Evolutionary conservation across 2,113 vertebrate genomes (phyloP), one percentile per base, ranked within the genome.

Genomic region (Protomyctophum bolini): DNA sequence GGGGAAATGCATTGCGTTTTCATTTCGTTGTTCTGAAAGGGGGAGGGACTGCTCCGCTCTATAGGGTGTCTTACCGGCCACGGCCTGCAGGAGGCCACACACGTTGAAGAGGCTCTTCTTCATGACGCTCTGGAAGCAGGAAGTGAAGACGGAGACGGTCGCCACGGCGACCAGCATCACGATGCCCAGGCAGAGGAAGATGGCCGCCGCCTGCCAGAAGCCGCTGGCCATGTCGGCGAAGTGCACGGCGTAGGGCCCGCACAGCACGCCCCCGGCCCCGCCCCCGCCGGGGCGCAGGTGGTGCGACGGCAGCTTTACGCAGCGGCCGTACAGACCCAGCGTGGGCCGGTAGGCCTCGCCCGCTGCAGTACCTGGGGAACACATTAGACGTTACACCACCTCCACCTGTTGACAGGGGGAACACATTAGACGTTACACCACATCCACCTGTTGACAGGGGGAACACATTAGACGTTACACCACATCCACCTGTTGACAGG

Each of bases 101-200:
- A 99, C 96, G 67, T 99, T 99, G 93, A 99, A 99, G 90, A 99
- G 98, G 89, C 98, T 99, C 84, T 99, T 99, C 94, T 97, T 98
- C 96, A 98, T 95, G 84, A 99, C 94, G 83, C 98, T 98, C 77
- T 99, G 97, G 89, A 98, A 95, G 63, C 98, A 99, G 95, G 98
- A 96, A 75, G 96, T 98, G 86, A 99, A 98, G 80, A 99, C 94
- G 0, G 98, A 97, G 73, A 98, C 94, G 72, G 99, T 93, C 0
- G 97, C 97, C 89, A 98, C 95, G 0, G 91, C 90, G n/a, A 95
- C 97, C 70, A 99, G 95, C 62, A 99, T 94, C 88, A 97, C 92
- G 89, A 98, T 98, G 51, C 96, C 98, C 52, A 94, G 52, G 0
- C 95, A 96, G 73, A 99, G 89, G 92, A 99, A 99, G 88, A 99